Evolutionary conservation across 2,113 vertebrate genomes (phyloP).

Genomic region (Dromaius novaehollandiae): DNA sequence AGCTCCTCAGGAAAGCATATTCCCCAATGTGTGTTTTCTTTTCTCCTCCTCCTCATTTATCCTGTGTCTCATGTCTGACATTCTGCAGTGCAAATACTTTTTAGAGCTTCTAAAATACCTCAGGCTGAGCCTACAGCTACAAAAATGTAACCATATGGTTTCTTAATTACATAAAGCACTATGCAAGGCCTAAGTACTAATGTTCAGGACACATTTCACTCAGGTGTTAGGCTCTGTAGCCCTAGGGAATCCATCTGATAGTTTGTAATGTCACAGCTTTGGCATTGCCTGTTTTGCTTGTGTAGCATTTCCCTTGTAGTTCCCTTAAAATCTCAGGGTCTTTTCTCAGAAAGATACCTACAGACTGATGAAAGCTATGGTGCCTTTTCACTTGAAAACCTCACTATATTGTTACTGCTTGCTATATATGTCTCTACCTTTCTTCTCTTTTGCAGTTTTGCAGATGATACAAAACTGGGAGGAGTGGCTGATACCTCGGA

Average conservation of each 20-base stretch:
- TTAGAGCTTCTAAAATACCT: constrained; percentile 51
- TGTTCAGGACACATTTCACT: neutral
- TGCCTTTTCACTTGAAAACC: neutral
- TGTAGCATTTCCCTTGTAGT: neutral
- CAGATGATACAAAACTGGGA: neutral
- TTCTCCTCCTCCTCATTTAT: neutral
- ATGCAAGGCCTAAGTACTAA: neutral
- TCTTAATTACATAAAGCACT: constrained; percentile 46
- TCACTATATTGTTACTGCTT: neutral
- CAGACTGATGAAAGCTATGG: neutral
- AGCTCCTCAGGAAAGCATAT: neutral
- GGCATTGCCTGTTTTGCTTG: neutral
- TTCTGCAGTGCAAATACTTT: constrained; percentile 45
- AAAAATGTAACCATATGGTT: constrained; percentile 50
- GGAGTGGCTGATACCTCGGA: neutral
- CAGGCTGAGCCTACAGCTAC: constrained; percentile 43
- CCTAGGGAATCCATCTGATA: neutral
- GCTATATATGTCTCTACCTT: neutral
- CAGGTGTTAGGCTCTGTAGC: neutral
- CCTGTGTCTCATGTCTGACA: constrained; percentile 4
- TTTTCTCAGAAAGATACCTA: neutral
- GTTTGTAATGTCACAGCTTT: neutral
- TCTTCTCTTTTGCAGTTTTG: neutral
- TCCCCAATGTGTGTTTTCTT: neutral
- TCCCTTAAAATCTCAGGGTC: neutral